Conservation (phyloP, 1,140 invertebrate genomes). For the Brachionus rotundiformis region DNA sequence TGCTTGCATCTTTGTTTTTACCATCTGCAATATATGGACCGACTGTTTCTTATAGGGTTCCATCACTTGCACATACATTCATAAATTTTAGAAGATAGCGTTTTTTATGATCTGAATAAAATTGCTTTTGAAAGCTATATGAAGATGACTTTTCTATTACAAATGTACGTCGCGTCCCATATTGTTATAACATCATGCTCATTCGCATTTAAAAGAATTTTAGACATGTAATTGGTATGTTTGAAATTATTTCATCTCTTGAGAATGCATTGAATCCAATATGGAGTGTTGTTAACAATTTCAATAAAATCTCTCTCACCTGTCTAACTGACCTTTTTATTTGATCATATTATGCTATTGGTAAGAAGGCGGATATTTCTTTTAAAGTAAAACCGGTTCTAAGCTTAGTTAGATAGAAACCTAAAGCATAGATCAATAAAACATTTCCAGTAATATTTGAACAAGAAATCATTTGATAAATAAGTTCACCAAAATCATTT, state of each 20-base stretch:
- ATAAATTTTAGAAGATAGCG: neutral
- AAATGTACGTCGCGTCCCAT: constrained; percentile 6
- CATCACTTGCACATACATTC: neutral
- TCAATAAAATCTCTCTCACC: neutral
- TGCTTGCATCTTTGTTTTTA: no score
- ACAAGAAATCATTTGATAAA: neutral
- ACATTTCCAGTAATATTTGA: neutral
- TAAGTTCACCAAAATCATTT: neutral
- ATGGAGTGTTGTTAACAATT: neutral
- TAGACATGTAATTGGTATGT: neutral
- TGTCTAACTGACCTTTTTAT: neutral
- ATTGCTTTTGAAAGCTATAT: neutral
- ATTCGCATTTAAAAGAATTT: neutral
- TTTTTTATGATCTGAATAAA: neutral
- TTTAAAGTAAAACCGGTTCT: neutral
- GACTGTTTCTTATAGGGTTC: neutral
- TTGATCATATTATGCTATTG: neutral
- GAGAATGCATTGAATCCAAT: constrained; percentile 2
- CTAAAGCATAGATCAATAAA: neutral
- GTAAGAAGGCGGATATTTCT: neutral
- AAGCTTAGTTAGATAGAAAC: constrained; percentile 2
- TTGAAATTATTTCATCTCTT: constrained; percentile 4
- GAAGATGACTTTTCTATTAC: neutral
- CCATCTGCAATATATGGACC: neutral
- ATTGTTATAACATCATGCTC: neutral